Percentiles rank a stretch among this genome's conserved stretches.
Conservation (phyloP, 2,888 invertebrate species). For the Furcula furcula region DNA sequence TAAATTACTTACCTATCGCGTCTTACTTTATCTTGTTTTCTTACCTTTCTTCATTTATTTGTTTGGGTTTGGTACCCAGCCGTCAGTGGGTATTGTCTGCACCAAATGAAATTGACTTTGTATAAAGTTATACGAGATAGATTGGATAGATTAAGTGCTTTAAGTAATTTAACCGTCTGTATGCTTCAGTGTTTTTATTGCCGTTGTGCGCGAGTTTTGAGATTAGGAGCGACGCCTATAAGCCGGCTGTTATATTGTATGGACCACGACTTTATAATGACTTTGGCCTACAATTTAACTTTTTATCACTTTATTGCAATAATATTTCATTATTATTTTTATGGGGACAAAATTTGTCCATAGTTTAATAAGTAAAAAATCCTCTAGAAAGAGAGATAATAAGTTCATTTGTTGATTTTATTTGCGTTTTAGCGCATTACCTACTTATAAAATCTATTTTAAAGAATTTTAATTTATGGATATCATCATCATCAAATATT, state of each 20-base stretch:
- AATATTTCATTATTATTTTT: neutral
- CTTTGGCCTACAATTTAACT: conserved; percentile 2
- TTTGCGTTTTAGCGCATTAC: too few species aligned
- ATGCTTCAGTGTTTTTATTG: conserved; percentile 33
- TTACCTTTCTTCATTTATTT: conserved; percentile 19
- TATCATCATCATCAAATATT: too few species aligned
- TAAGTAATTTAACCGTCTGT: conserved; percentile 32
- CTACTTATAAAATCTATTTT: too few species aligned
- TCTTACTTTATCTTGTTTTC: conserved; percentile 20
- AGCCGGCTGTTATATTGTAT: conserved; percentile 30
- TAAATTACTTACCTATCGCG: conserved; percentile 23
- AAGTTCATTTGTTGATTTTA: too few species aligned
- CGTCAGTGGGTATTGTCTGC: conserved; percentile 3
- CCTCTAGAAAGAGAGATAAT: too few species aligned
- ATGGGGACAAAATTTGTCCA: neutral
- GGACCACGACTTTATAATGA: conserved; percentile 30
- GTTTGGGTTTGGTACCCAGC: conserved; percentile 3
- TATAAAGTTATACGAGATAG: conserved; percentile 21
- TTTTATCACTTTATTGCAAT: neutral
- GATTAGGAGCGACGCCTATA: conserved; percentile 28
- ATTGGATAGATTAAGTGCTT: conserved; percentile 25
- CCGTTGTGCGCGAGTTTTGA: conserved; percentile 22
- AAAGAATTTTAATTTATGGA: too few species aligned
- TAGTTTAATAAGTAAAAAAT: too few species aligned
- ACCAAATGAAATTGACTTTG: conserved; percentile 13